Percentiles rank a stretch among this genome's conserved stretches.
Conservation (phyloP, 2,888 invertebrate genomes). For the Girardia tigrina region DNA sequence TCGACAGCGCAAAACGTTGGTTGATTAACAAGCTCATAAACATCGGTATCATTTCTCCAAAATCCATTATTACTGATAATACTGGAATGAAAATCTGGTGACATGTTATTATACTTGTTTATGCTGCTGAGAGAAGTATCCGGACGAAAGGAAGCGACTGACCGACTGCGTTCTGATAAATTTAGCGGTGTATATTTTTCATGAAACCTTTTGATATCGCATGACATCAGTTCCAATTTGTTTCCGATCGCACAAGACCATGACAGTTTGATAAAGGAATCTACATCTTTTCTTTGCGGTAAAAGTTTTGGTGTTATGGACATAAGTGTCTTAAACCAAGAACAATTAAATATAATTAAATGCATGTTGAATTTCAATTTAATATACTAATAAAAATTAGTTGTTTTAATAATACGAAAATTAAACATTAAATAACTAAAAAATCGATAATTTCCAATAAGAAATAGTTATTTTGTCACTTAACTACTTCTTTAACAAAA, state of each 20-base stretch:
- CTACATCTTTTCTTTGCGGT: constrained; percentile 15
- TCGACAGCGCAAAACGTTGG: not conserved
- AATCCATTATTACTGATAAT: constrained; percentile 8
- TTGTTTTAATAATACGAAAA: too few relatives aligned
- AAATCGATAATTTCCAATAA: too few relatives aligned
- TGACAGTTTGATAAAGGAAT: not conserved
- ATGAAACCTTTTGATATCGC: not conserved
- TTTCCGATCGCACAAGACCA: constrained; percentile 4
- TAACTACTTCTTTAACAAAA: too few relatives aligned
- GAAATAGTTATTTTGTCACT: too few relatives aligned
- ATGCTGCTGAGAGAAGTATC: not conserved
- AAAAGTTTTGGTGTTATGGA: not conserved
- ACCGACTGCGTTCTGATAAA: not conserved
- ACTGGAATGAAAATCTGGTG: not conserved
- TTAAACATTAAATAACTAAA: too few relatives aligned
- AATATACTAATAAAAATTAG: too few relatives aligned
- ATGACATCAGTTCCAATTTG: not conserved
- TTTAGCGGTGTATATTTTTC: not conserved
- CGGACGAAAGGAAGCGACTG: not conserved
- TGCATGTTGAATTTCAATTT: not conserved
- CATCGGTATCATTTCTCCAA: constrained; percentile 18
- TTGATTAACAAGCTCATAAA: not conserved
- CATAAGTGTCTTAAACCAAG: not conserved
- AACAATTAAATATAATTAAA: not conserved
- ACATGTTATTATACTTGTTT: not conserved